Evolutionary conservation across 2,797 vertebrate species (phyloP).

Genomic region (Poeciliopsis presidionis): DNA sequence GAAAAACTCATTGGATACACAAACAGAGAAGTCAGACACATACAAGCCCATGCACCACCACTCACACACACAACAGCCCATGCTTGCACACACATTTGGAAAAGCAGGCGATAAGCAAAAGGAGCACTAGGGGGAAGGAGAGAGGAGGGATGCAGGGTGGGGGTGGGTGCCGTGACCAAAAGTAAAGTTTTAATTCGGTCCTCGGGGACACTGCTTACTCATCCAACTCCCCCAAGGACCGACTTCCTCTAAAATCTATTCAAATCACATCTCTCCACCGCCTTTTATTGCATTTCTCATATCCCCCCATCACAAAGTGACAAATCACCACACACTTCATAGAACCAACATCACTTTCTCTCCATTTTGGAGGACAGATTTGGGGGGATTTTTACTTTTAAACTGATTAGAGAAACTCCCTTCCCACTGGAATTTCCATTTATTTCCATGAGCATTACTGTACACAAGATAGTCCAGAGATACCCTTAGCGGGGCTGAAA

Average conservation of each 20-base stretch:
- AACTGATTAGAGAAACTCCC: slow-evolving; percentile 75
- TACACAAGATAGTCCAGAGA: slow-evolving; percentile 38
- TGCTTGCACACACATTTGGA: slow-evolving; percentile 47
- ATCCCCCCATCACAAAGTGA: slow-evolving; percentile 84
- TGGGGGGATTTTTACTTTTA: slow-evolving; percentile 72
- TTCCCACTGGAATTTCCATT: slow-evolving; percentile 59
- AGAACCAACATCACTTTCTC: slow-evolving; percentile 75
- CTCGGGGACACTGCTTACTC: slow-evolving; percentile 82
- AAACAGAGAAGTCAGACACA: slow-evolving; percentile 61
- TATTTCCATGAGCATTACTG: slow-evolving; percentile 51
- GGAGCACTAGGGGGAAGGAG: slow-evolving; percentile 57
- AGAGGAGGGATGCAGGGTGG: slow-evolving; percentile 19
- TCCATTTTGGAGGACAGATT: slow-evolving; percentile 71
- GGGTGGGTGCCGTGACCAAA: slow-evolving; percentile 76
- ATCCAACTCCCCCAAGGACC: slow-evolving; percentile 78
- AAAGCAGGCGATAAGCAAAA: slow-evolving; percentile 72
- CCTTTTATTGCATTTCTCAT: slow-evolving; percentile 87
- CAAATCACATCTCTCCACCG: slow-evolving; percentile 84
- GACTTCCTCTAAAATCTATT: slow-evolving; percentile 85
- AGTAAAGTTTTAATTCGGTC: slow-evolving; percentile 87
- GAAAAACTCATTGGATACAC: slow-evolving; percentile 60
- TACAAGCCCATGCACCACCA: slow-evolving; percentile 46
- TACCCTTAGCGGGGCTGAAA: slow-evolving; percentile 28
- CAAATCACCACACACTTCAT: slow-evolving; percentile 83
- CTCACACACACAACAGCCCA: slow-evolving; percentile 44